These are phyloP conservation scores for Drosophila ustulata DNA, from an alignment of 2,888 invertebrate species.

Conservation along the genomic window DNA sequence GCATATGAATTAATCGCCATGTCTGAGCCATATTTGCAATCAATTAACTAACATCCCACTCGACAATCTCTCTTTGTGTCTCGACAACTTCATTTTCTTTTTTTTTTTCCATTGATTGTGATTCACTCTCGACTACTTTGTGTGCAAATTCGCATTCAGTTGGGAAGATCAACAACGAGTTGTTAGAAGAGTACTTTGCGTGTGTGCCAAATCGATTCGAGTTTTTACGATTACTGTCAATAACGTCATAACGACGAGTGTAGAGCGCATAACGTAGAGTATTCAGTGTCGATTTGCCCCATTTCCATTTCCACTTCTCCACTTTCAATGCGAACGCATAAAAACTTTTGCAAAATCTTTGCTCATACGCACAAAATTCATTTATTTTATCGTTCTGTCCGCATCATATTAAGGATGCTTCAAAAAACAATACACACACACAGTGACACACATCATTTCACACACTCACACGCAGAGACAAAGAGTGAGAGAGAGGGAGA, in stretches of 20 bases:
- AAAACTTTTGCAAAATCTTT: slow-evolving; percentile 1
- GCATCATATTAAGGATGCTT: slow-evolving; percentile 34
- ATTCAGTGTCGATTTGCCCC: slow-evolving; percentile 2
- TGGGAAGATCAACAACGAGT: not conserved
- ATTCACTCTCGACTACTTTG: slow-evolving; percentile 5
- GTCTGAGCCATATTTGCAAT: slow-evolving; percentile 3
- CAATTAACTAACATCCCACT: slow-evolving; percentile 27
- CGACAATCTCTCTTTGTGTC: not conserved
- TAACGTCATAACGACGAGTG: slow-evolving; percentile 1
- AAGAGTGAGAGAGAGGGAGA: not conserved
- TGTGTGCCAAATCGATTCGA: not conserved
- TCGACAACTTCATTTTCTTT: not conserved
- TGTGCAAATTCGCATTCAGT: not conserved
- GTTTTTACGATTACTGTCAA: slow-evolving; percentile 7
- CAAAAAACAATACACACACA: slow-evolving; percentile 15
- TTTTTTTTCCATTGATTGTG: not conserved
- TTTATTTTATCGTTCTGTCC: slow-evolving; percentile 24
- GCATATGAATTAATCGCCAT: slow-evolving; percentile 25
- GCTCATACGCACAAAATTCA: slow-evolving; percentile 4
- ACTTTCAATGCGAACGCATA: slow-evolving; percentile 1
- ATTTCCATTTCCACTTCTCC: not conserved
- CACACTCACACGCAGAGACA: not conserved
- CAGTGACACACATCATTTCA: not conserved
- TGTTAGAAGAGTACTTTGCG: not conserved
- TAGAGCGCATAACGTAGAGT: not conserved